Evolutionary conservation across 2,888 invertebrate species (phyloP).

Genomic region (Leptopilina drosophilae): DNA sequence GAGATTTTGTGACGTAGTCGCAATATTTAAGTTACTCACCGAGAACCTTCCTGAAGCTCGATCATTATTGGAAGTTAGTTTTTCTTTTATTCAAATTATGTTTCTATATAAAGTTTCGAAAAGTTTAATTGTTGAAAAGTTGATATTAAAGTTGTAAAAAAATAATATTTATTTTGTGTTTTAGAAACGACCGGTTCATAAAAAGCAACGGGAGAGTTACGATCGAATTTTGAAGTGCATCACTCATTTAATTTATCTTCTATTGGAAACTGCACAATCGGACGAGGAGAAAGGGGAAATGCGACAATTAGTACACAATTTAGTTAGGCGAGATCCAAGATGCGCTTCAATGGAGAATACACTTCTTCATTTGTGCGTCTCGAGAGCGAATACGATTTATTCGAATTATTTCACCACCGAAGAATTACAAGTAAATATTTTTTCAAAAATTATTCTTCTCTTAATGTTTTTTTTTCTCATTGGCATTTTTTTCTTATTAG

Average conservation of each 20-base stretch:
- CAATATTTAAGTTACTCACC: conserved; percentile 84
- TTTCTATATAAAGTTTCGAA: too few relatives aligned
- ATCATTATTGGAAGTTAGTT: conserved; percentile 74
- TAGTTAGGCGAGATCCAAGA: conserved; percentile 83
- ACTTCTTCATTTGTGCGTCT: conserved; percentile 90
- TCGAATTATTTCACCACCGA: conserved; percentile 85
- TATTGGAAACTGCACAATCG: conserved; percentile 81
- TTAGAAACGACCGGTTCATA: conserved; percentile 84
- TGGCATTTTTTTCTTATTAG: conserved; percentile 71
- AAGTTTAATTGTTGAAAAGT: too few relatives aligned
- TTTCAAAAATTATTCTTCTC: conserved; percentile 2
- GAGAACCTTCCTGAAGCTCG: conserved; percentile 79
- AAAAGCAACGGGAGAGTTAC: conserved; percentile 88
- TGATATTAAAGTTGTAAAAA: too few relatives aligned
- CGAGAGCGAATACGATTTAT: conserved; percentile 86
- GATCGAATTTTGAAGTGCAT: conserved; percentile 89
- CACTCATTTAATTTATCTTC: conserved; percentile 86
- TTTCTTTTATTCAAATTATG: too few relatives aligned
- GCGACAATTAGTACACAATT: conserved; percentile 78
- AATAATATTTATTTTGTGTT: conserved; percentile 52
- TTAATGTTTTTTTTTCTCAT: background rate
- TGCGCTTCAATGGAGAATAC: conserved; percentile 86
- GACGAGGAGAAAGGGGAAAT: conserved; percentile 76
- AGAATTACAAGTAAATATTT: conserved; percentile 80
- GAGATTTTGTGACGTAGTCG: conserved; percentile 84